Percentiles rank a stretch among this genome's conserved stretches.
Conservation (phyloP, 2,797 vertebrate species). For the Pogoniulus pusillus region DNA sequence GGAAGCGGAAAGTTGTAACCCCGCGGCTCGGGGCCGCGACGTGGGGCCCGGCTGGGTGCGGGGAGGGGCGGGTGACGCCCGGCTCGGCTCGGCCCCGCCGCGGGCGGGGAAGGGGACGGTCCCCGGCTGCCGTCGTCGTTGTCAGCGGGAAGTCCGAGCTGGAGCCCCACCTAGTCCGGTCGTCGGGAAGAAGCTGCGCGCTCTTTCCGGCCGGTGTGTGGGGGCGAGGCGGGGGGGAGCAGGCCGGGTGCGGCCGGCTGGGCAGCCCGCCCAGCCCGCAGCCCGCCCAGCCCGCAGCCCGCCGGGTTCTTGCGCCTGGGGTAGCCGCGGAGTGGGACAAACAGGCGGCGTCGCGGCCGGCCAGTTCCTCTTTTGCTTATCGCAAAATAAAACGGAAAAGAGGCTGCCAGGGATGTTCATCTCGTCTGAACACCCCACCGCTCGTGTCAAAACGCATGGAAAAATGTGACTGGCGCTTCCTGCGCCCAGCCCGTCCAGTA, state of each 20-base stretch:
- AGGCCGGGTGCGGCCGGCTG: background rate
- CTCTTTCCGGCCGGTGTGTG: constrained; percentile 48
- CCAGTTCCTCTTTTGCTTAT: background rate
- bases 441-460: constrained; percentile 19
- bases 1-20: constrained; percentile 66
- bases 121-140: constrained; percentile 1
- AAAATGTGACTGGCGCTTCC: background rate
- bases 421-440: background rate
- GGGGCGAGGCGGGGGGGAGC: background rate
- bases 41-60: constrained; percentile 54
- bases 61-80: constrained; percentile 30
- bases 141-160: constrained; percentile 58
- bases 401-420: background rate
- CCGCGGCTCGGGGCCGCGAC: constrained; percentile 37
- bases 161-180: constrained; percentile 76
- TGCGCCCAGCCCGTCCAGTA: background rate
- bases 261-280: background rate
- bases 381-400: background rate
- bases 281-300: background rate
- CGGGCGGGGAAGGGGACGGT: background rate
- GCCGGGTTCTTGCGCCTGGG: background rate
- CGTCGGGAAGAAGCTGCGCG: constrained; percentile 3
- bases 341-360: background rate
- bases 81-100: background rate
- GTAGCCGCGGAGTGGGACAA: background rate